Evolutionary conservation across 2,113 vertebrate genomes (phyloP).

Genomic region (Calonectris borealis): DNA sequence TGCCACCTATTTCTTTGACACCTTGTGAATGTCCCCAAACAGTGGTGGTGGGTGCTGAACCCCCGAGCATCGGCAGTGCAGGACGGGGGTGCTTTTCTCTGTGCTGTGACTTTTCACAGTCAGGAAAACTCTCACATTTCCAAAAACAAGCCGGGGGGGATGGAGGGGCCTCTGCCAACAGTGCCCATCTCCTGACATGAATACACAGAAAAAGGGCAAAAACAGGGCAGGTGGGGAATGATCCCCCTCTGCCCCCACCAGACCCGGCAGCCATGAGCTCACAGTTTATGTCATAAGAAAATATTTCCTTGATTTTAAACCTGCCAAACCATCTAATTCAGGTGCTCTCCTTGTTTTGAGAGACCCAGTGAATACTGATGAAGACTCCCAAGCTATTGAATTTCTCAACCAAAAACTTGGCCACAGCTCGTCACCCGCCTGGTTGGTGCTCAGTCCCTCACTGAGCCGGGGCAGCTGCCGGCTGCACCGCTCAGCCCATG

Average conservation of each 20-base stretch:
- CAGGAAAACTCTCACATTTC: no score
- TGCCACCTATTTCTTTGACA: no score
- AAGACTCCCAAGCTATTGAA: background rate
- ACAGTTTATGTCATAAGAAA: background rate
- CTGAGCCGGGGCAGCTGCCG: fast-evolving
- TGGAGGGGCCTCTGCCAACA: no score
- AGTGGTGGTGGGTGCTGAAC: no score
- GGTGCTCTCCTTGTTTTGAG: background rate
- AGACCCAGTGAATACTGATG: background rate
- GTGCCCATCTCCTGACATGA: no score
- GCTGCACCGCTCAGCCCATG: background rate
- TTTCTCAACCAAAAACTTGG: background rate
- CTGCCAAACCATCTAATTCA: background rate
- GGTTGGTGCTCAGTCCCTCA: background rate
- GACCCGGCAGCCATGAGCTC: fast-evolving
- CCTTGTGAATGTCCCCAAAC: no score
- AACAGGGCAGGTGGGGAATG: background rate
- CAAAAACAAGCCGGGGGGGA: no score
- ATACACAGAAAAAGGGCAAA: background rate
- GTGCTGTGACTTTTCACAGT: no score
- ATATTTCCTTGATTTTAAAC: background rate
- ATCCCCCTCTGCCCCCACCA: background rate
- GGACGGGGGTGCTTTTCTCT: no score
- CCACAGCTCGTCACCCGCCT: background rate
- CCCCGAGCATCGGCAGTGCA: no score